A percentile compares a stretch with the other conserved stretches of the same genome.
Evolutionary conservation across 37 sponge, comb jelly and placozoan genomes (phyloP).

Genomic region (Spongia lamella): DNA sequence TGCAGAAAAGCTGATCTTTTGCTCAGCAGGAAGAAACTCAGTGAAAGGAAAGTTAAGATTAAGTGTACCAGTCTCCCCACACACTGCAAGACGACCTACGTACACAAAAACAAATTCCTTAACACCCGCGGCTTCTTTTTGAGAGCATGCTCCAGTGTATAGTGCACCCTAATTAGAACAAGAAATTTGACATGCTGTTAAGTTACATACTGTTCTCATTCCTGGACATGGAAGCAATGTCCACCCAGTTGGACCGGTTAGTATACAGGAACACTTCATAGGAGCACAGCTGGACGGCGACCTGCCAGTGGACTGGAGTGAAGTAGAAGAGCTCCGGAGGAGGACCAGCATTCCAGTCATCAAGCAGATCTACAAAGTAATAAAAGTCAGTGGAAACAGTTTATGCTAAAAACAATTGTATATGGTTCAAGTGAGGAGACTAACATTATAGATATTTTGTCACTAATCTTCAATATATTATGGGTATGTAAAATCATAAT

Average conservation of each 20-base stretch:
- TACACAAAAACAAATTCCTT: not conserved
- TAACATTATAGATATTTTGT: too few species aligned
- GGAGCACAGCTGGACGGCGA: constrained; percentile 28
- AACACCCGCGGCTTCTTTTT: not conserved
- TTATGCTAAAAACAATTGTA: not conserved
- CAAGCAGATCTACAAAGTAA: constrained; percentile 41
- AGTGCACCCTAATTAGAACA: not conserved
- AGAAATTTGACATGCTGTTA: not conserved
- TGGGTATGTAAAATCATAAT: too few species aligned
- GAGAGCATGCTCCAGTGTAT: not conserved
- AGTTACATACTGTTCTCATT: constrained; percentile 56
- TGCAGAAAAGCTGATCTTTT: constrained; percentile 63
- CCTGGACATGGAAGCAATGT: constrained; percentile 22
- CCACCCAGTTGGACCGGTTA: constrained; percentile 86
- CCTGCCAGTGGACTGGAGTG: constrained; percentile 73
- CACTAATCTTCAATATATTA: too few species aligned
- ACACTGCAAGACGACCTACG: constrained; percentile 68
- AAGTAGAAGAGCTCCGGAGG: constrained; percentile 66
- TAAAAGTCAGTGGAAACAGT: not conserved
- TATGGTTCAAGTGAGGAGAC: not conserved
- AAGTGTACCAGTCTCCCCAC: constrained; percentile 70
- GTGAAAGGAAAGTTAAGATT: constrained; percentile 64
- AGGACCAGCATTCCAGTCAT: constrained; percentile 72
- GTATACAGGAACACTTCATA: constrained; percentile 77
- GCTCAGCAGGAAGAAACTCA: constrained; percentile 60